Evolutionary conservation across 1,140 invertebrate genomes (phyloP), one percentile per base, ranked within the genome.

Genomic region (Proctacanthus coquilletti): DNA sequence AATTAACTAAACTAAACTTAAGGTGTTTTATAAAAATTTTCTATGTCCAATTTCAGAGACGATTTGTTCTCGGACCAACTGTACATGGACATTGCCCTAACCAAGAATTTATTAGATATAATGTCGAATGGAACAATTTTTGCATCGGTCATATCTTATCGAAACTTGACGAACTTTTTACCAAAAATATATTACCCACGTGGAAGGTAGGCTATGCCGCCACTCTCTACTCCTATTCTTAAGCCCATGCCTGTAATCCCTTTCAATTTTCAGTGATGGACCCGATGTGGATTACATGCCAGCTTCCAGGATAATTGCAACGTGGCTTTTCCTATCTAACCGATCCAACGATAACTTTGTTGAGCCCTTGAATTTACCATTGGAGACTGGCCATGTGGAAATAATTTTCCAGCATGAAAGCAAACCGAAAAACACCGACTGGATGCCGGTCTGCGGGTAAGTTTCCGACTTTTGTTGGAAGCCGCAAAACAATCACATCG

Each of bases 281-380:
- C 66, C 61, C 13, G 75, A 77, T 49, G 54, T 75, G 30, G 73
- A 77, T 48, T 77, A 76, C 52, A 69, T 70, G 42, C 61, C 77
- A 13, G 69, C 72, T 41, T 78, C 75, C 1, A 65, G 68, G 40
- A 56, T 77, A 10, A 62, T 75, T 15, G 63, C 62, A 13, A 63
- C 74, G 2, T 63, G 62, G 39, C 47, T 71, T 0, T 60, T 58
- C 38, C 53, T 58, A 31, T 56, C 54, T 13, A 57, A 60, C 45
- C 50, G 49, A 29, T 50, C 53, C 5, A 52, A 59, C 40, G 51
- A 56, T 39, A 50, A 58, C 36, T 46, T 49, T 36, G 46, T 52
- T 2, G 49, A 56, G 20, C 52, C 56, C 3, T 45, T 60, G 23
- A 49, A 60, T 23, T 34, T 60, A 34, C 49, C 57, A 18, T 56